Conservation (phyloP, 2,888 invertebrate genomes). For the Seladonia tumulorum region DNA sequence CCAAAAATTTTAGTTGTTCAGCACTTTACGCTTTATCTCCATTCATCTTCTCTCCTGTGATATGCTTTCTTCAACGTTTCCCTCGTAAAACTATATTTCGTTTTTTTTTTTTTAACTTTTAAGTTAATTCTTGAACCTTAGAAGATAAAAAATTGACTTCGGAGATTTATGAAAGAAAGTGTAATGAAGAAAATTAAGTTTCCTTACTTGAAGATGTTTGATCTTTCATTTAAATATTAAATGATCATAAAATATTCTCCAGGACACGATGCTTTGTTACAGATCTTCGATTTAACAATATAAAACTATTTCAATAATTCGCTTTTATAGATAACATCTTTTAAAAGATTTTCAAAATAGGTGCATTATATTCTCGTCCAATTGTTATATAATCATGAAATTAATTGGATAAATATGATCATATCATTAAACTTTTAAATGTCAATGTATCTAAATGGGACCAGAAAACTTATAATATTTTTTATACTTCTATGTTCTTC, state of each 20-base stretch:
- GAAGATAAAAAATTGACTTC: neutral
- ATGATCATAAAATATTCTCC: neutral
- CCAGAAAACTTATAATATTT: neutral
- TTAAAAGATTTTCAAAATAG: neutral
- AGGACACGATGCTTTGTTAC: neutral
- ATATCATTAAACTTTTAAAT: neutral
- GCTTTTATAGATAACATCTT: neutral
- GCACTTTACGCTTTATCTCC: slow-evolving; percentile 23
- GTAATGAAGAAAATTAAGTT: neutral
- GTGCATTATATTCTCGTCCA: neutral
- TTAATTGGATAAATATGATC: neutral
- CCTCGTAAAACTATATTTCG: slow-evolving; percentile 24
- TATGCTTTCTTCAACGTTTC: neutral
- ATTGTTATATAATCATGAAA: neutral
- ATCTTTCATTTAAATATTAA: neutral
- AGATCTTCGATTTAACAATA: neutral
- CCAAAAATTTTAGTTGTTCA: slow-evolving; percentile 24
- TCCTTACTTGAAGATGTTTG: neutral
- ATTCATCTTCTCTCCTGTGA: slow-evolving; percentile 10
- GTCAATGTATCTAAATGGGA: neutral
- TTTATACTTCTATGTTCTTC: neutral
- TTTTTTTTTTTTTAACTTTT: slow-evolving; percentile 7
- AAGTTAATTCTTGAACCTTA: slow-evolving; percentile 2
- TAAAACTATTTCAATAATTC: neutral
- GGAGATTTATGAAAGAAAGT: neutral